A percentile compares a stretch with the other conserved stretches of the same genome.
phyloP scores from a whole-genome alignment of 2,797 vertebrate genomes.

The Danio choprae region DNA sequence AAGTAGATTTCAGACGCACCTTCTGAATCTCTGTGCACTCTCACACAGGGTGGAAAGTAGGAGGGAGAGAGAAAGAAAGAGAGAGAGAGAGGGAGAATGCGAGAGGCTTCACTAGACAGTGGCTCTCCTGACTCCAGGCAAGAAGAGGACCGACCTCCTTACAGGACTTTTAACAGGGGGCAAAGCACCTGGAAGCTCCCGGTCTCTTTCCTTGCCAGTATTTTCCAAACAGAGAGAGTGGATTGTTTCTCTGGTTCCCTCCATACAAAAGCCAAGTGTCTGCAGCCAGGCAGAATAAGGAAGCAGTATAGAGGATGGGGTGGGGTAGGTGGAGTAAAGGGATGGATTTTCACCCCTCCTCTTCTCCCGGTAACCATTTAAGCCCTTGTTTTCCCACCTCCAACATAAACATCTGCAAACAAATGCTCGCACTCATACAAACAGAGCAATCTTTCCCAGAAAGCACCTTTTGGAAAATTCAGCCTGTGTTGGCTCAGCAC shows the following conservation, averaged over 20 bases:
- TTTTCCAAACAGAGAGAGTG: conserved; percentile 74
- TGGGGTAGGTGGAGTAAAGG: conserved; percentile 70
- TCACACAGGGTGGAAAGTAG: conserved; percentile 82
- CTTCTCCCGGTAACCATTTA: conserved; percentile 52
- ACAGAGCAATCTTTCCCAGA: conserved; percentile 50
- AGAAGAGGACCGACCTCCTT: conserved; percentile 68
- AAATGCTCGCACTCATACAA: conserved; percentile 40
- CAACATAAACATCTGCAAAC: conserved; percentile 53
- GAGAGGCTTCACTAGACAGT: conserved; percentile 68
- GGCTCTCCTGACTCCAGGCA: conserved; percentile 71
- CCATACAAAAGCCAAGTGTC: conserved; percentile 79
- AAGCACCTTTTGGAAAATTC: conserved; percentile 45
- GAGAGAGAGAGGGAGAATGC: conserved; percentile 66
- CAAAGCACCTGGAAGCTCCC: conserved; percentile 78
- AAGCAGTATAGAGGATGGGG: conserved; percentile 76
- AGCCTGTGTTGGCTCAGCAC: conserved; percentile 21
- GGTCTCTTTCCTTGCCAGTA: conserved; percentile 73
- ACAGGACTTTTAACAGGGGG: conserved; percentile 80
- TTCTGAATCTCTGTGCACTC: conserved; percentile 78
- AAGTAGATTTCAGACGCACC: conserved; percentile 81
- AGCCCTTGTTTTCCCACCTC: conserved; percentile 58
- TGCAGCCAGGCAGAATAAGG: conserved; percentile 69
- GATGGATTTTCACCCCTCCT: conserved; percentile 65
- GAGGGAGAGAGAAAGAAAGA: conserved; percentile 72
- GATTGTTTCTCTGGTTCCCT: conserved; percentile 78